These are phyloP conservation scores for Acomys russatus DNA, from an alignment of 2,797 vertebrate species.

Conservation along the genomic window DNA sequence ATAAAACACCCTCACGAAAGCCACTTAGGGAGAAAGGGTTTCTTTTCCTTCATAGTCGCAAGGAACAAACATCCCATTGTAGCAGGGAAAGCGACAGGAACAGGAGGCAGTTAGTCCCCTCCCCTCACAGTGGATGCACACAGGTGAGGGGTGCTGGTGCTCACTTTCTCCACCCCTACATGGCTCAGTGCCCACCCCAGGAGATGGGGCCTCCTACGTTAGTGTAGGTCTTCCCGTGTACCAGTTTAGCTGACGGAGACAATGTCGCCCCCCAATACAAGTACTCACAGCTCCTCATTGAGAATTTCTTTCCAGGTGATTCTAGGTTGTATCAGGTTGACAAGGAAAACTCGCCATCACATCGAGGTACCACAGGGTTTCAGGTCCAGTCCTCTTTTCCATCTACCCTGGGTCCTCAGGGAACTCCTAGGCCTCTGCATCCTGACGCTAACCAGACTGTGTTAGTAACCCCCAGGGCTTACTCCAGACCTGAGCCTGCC, in stretches of 20 bases:
- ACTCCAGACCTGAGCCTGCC: too few species aligned
- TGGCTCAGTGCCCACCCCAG: background rate
- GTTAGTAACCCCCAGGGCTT: background rate
- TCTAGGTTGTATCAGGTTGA: background rate
- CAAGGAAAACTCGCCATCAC: background rate
- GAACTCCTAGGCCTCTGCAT: background rate
- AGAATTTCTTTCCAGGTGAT: background rate
- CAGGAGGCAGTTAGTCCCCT: background rate
- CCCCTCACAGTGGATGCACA: accelerated
- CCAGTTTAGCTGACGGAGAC: background rate
- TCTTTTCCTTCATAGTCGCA: background rate
- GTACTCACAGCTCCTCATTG: background rate
- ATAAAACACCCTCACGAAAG: background rate
- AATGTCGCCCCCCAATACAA: background rate
- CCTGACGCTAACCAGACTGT: too few species aligned
- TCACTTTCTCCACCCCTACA: background rate
- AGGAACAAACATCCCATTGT: background rate
- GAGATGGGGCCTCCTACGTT: background rate
- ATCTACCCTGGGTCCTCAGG: accelerated
- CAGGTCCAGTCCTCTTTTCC: background rate
- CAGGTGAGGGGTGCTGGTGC: too few species aligned
- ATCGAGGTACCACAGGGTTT: background rate
- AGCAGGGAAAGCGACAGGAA: too few species aligned
- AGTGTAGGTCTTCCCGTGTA: background rate
- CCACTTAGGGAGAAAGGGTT: background rate